phyloP scores from a whole-genome alignment of 2,888 invertebrate genomes.

The Congeria kusceri region DNA sequence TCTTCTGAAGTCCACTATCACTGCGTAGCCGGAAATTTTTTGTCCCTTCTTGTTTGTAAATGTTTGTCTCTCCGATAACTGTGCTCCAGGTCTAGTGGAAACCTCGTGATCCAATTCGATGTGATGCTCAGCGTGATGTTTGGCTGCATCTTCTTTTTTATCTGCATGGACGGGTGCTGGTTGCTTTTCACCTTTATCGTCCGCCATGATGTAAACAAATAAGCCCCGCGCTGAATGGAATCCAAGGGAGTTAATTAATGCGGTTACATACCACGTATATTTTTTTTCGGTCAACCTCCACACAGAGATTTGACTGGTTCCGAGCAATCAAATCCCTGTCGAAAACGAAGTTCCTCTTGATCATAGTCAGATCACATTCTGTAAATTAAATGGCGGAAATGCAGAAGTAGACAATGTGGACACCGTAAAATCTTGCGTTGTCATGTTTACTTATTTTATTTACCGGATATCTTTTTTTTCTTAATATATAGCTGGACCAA shows the following conservation, averaged over 20 bases:
- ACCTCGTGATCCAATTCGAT: slow-evolving; percentile 60
- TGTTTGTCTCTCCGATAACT: slow-evolving; percentile 71
- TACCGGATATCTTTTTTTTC: too few relatives aligned
- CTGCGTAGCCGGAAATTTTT: slow-evolving; percentile 71
- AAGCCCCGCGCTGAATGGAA: slow-evolving; percentile 73
- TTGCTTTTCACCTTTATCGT: slow-evolving; percentile 42
- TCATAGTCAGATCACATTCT: too few relatives aligned
- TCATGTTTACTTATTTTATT: too few relatives aligned
- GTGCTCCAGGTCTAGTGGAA: slow-evolving; percentile 75
- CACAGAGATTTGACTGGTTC: too few relatives aligned
- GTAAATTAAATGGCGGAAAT: too few relatives aligned
- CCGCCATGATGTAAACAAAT: slow-evolving; percentile 81
- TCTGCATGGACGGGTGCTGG: neutral
- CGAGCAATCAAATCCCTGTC: too few relatives aligned
- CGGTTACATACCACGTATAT: too few relatives aligned
- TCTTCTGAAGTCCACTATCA: slow-evolving; percentile 80
- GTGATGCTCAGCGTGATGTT: neutral
- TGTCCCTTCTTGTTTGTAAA: slow-evolving; percentile 75
- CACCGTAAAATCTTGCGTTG: too few relatives aligned
- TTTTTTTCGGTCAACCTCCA: slow-evolving; percentile 57
- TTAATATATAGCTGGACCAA: too few relatives aligned
- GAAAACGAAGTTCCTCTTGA: too few relatives aligned
- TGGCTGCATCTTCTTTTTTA: slow-evolving; percentile 22
- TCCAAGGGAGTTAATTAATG: slow-evolving; percentile 33
- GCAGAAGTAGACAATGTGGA: too few relatives aligned